Percentiles rank a stretch among this genome's conserved stretches.
Conservation (phyloP, 2,888 invertebrate species). For the Morinoia aosen region DNA sequence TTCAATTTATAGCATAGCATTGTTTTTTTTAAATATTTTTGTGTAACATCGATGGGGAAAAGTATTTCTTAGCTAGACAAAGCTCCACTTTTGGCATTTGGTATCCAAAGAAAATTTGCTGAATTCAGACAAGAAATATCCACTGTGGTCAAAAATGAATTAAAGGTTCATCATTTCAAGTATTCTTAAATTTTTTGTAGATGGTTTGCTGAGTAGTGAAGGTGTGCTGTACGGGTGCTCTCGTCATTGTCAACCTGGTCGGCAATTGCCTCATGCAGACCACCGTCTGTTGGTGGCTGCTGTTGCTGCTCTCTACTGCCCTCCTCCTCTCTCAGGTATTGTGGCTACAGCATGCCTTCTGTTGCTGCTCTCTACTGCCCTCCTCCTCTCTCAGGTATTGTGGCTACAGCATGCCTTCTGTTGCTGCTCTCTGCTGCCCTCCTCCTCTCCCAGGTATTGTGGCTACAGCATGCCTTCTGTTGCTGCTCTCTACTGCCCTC, state of each 20-base stretch:
- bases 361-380: background rate
- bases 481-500: slow-evolving; percentile 6
- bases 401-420: background rate
- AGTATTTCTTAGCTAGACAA: too few relatives aligned
- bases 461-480: background rate
- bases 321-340: background rate
- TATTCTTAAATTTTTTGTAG: background rate
- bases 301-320: slow-evolving; percentile 15
- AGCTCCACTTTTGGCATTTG: too few relatives aligned
- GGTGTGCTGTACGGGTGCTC: slow-evolving; percentile 15
- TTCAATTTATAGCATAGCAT: too few relatives aligned
- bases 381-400: background rate
- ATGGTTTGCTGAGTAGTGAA: slow-evolving; percentile 18
- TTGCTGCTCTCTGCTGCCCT: too few relatives aligned
- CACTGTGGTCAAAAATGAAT: background rate
- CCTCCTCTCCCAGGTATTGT: too few relatives aligned
- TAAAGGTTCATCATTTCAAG: background rate
- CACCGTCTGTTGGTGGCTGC: background rate
- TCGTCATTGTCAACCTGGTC: background rate
- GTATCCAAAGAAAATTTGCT: too few relatives aligned
- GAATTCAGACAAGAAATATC: background rate
- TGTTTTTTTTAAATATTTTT: too few relatives aligned
- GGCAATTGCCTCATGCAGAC: background rate
- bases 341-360: background rate
- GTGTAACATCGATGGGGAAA: too few relatives aligned